These are phyloP conservation scores for Catalaphyllia jardinei DNA, from an alignment of 64 coral and sea anemone genomes.

Conservation along the genomic window DNA sequence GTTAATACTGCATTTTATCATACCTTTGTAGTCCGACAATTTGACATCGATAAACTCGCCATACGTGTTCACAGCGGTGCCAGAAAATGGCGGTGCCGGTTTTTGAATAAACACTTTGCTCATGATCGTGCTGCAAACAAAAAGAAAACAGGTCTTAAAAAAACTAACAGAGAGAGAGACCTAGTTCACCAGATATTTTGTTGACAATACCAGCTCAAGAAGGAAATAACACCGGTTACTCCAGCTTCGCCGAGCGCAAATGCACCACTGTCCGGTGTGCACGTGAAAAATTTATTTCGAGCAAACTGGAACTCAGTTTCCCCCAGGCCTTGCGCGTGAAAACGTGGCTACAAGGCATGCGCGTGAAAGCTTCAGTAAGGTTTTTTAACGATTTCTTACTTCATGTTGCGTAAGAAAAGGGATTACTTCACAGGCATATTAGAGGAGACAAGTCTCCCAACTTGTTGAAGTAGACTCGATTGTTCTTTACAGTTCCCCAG, in stretches of 20 bases:
- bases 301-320: neutral
- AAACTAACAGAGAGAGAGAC: neutral
- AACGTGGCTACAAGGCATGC: neutral
- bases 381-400: no score
- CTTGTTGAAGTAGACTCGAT: no score
- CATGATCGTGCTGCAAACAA: slow-evolving; percentile 77
- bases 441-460: no score
- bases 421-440: no score
- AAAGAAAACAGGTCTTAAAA: neutral
- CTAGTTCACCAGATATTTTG: neutral
- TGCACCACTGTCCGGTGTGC: neutral
- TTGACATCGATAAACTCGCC: slow-evolving; percentile 92
- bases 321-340: neutral
- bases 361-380: no score
- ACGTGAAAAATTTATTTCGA: neutral
- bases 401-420: no score
- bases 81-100: slow-evolving; percentile 88
- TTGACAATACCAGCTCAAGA: neutral
- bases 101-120: slow-evolving; percentile 96
- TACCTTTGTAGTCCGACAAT: slow-evolving; percentile 98
- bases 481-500: no score
- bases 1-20: neutral
- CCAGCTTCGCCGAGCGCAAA: neutral
- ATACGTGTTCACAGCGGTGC: slow-evolving; percentile 75
- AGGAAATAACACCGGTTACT: no score